Conservation (phyloP, 1,140 invertebrate genomes). For the Drosophila setifemur region DNA sequence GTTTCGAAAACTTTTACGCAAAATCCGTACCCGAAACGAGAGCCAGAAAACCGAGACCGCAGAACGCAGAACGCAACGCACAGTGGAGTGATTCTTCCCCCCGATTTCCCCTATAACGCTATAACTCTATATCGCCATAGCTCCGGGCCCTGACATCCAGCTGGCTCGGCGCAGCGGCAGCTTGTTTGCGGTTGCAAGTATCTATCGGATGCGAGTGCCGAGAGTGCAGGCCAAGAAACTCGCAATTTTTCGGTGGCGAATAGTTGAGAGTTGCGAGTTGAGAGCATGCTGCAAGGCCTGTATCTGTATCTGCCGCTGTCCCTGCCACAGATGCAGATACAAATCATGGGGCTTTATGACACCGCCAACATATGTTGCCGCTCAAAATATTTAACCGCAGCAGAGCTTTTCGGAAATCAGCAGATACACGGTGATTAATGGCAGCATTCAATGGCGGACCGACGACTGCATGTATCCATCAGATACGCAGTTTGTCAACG, state of each 20-base stretch:
- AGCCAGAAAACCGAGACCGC: constrained; percentile 26
- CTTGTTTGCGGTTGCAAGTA: constrained; percentile 70
- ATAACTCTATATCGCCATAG: too few relatives aligned
- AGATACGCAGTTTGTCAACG: constrained; percentile 76
- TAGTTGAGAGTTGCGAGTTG: constrained; percentile 61
- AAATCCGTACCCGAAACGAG: constrained; percentile 37
- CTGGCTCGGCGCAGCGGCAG: constrained; percentile 53
- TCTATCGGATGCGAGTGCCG: constrained; percentile 60
- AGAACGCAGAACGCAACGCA: constrained; percentile 65
- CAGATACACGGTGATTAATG: constrained; percentile 62
- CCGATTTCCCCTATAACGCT: neutral
- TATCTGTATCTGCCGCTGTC: too few relatives aligned
- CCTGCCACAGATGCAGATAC: constrained; percentile 49
- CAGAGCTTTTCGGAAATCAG: constrained; percentile 47
- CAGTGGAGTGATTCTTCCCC: constrained; percentile 7
- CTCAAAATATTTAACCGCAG: constrained; percentile 80
- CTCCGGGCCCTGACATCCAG: constrained; percentile 41
- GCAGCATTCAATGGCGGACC: constrained; percentile 59
- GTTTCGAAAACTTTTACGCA: constrained; percentile 71
- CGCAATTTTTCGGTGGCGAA: constrained; percentile 52
- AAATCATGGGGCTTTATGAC: constrained; percentile 73
- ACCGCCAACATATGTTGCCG: constrained; percentile 72
- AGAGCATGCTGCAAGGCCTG: constrained; percentile 37
- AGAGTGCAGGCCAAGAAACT: constrained; percentile 31
- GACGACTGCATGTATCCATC: constrained; percentile 64